Evolutionary conservation across 1,140 invertebrate species (phyloP).

Genomic region (Ostrea denselamellosa): DNA sequence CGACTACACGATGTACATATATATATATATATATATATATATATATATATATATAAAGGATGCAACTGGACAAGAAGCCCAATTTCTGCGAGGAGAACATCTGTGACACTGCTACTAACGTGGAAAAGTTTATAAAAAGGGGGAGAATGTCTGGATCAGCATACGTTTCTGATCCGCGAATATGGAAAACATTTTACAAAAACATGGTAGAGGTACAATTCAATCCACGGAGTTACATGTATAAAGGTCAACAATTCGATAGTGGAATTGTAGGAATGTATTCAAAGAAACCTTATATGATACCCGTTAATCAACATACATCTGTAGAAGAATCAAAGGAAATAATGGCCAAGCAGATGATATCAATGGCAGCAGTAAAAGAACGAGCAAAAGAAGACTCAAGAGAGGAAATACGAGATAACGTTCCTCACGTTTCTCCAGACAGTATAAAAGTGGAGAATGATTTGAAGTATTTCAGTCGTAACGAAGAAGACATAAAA

Average conservation of each 20-base stretch:
- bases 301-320: slow-evolving; percentile 41
- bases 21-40: too few species aligned
- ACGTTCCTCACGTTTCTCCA: slow-evolving; percentile 29
- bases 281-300: slow-evolving; percentile 44
- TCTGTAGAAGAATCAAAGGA: background rate
- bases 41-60: slow-evolving; percentile 56
- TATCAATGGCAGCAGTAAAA: slow-evolving; percentile 41
- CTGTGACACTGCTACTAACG: slow-evolving; percentile 41
- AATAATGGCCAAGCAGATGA: slow-evolving; percentile 34
- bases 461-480: background rate
- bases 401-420: slow-evolving; percentile 8
- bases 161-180: slow-evolving; percentile 45
- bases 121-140: background rate
- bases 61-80: background rate
- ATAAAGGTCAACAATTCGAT: slow-evolving; percentile 31
- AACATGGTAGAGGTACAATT: slow-evolving; percentile 38
- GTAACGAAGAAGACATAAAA: background rate
- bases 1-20: too few species aligned
- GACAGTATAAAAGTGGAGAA: slow-evolving; percentile 32
- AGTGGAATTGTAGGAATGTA: slow-evolving; percentile 41
- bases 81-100: slow-evolving; percentile 40
- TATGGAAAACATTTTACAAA: slow-evolving; percentile 45
- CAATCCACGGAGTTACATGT: slow-evolving; percentile 13
- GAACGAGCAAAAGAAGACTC: slow-evolving; percentile 45
- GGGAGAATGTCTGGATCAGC: slow-evolving; percentile 40